phyloP scores from a whole-genome alignment of 1,140 invertebrate genomes.

The Papilio polytes region DNA sequence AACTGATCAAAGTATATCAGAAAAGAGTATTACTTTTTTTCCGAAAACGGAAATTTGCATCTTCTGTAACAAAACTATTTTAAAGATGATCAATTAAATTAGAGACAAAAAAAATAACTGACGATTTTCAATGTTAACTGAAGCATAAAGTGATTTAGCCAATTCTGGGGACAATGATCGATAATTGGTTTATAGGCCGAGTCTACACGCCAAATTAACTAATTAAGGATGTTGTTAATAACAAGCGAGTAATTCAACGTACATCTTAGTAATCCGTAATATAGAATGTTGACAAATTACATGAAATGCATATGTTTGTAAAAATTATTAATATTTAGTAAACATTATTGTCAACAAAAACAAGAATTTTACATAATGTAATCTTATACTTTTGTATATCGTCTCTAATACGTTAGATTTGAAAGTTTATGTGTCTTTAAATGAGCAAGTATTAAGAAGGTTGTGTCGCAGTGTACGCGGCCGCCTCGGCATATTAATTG shows the following conservation, averaged over 20 bases:
- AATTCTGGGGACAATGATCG: background rate
- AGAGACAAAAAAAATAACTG: background rate
- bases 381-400: no score
- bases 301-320: no score
- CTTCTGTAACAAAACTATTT: background rate
- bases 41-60: background rate
- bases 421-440: background rate
- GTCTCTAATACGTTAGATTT: background rate
- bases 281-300: no score
- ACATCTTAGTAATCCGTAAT: no score
- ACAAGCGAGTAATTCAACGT: no score
- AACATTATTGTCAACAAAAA: no score
- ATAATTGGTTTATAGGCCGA: background rate
- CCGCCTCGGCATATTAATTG: conserved; percentile 82
- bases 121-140: background rate
- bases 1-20: background rate
- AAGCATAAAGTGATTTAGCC: conserved; percentile 8
- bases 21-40: background rate
- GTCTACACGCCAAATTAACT: background rate
- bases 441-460: conserved; percentile 51
- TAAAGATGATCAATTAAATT: background rate
- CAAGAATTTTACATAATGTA: no score
- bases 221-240: no score
- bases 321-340: no score
- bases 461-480: conserved; percentile 61